These are phyloP conservation scores for Crambe crambe DNA, from an alignment of 37 sponge, comb jelly and placozoan species.

Conservation along the genomic window DNA sequence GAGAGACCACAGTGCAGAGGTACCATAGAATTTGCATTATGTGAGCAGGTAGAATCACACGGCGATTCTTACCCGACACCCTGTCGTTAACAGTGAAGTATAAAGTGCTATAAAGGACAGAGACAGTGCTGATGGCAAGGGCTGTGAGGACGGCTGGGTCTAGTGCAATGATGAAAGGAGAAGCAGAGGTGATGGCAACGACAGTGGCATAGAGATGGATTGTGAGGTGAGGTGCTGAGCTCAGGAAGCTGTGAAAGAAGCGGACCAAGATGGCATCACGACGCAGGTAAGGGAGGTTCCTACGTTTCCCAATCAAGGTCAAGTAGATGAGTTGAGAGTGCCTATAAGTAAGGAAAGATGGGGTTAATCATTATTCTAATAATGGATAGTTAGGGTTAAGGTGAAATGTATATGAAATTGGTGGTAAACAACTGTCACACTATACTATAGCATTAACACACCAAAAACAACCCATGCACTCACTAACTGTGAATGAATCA, in stretches of 20 bases:
- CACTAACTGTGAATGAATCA: too few species aligned
- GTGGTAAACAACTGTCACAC: too few species aligned
- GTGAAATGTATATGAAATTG: too few species aligned
- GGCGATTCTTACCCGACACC: slow-evolving; percentile 23
- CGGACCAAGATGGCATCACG: slow-evolving; percentile 58
- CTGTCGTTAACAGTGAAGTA: slow-evolving; percentile 33
- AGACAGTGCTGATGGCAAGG: slow-evolving; percentile 8
- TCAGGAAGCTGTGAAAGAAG: slow-evolving; percentile 58
- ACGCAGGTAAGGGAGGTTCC: slow-evolving; percentile 17
- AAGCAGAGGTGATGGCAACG: neutral
- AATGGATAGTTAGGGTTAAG: too few species aligned
- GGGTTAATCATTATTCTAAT: too few species aligned
- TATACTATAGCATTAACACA: too few species aligned
- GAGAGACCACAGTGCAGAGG: slow-evolving; percentile 34
- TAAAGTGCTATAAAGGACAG: slow-evolving; percentile 33
- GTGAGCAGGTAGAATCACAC: slow-evolving; percentile 33
- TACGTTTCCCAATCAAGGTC: neutral
- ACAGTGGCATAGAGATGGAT: slow-evolving; percentile 54
- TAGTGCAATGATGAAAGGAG: neutral
- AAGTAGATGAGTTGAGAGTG: slow-evolving; percentile 33
- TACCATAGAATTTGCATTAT: slow-evolving; percentile 49
- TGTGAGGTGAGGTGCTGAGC: slow-evolving; percentile 52
- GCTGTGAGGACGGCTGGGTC: slow-evolving; percentile 11
- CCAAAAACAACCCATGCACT: too few species aligned
- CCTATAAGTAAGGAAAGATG: neutral